These are phyloP conservation scores for Drosophila conformis DNA, from an alignment of 2,888 invertebrate genomes.

Conservation along the genomic window DNA sequence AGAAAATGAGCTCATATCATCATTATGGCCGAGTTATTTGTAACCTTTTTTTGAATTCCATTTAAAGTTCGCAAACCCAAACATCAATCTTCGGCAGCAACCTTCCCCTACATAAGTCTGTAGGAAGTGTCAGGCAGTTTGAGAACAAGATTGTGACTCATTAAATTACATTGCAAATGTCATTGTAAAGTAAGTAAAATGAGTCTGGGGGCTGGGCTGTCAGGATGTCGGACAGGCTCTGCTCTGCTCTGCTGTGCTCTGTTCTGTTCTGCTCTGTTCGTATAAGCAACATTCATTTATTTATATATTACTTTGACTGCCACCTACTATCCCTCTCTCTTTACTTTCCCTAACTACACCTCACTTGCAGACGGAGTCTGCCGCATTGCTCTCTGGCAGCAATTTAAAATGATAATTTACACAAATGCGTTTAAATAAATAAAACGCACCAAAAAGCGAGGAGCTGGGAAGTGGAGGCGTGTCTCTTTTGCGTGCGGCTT, in stretches of 20 bases:
- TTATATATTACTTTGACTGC: constrained; percentile 75
- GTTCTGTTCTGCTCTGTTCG: constrained; percentile 30
- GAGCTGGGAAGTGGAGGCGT: constrained; percentile 6
- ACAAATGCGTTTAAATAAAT: constrained; percentile 83
- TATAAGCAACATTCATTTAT: constrained; percentile 78
- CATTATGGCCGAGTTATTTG: constrained; percentile 56
- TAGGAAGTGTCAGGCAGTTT: constrained; percentile 80
- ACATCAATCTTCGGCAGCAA: constrained; percentile 69
- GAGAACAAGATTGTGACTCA: constrained; percentile 78
- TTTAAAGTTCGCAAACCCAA: constrained; percentile 70
- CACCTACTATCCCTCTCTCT: not conserved
- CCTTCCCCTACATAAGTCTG: constrained; percentile 4
- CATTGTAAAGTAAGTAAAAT: constrained; percentile 80
- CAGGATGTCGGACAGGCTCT: constrained; percentile 33
- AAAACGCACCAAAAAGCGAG: constrained; percentile 68
- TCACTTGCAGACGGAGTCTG: constrained; percentile 6
- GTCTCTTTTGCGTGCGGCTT: constrained; percentile 23
- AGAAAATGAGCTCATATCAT: constrained; percentile 29
- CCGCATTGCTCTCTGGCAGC: constrained; percentile 54
- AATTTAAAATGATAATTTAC: constrained; percentile 84
- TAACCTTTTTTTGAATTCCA: constrained; percentile 67
- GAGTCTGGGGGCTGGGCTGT: constrained; percentile 18
- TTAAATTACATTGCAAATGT: constrained; percentile 82
- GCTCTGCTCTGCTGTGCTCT: not conserved
- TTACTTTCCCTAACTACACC: not conserved